Base-by-base conservation (phyloP, 2,888 invertebrate genomes). In the Ormyrus rosae region DNA sequence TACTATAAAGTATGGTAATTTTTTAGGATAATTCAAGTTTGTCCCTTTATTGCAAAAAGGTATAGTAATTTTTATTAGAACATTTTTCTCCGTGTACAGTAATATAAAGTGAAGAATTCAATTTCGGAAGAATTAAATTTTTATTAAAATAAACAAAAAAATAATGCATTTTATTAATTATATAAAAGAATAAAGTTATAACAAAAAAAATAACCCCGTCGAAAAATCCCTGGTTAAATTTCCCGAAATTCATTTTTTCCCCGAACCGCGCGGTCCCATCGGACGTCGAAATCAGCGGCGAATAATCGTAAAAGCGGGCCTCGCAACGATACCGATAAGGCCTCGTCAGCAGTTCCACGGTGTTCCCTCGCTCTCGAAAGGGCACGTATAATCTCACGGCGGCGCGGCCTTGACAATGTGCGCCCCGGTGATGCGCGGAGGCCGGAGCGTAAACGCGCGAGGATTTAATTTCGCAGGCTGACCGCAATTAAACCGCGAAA, bases 401-500 rank as follows among this genome's bases (percentile, higher is more conserved):
- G 58, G n/a, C 6, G 56, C 63, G 70, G 5, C 63, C 69, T 70
- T 77, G 77, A 64, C 60, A 70, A 63, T 69, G 56, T 48, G 45
- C 45, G 8, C 45, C n/a, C 6, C n/a, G 53, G 34, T 34, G 34
- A 34, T 34, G 9, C 19, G 67, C 11, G 67, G 9, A 75, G 50
- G 34, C 48, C 13, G 8, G 55, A 61, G 55, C 68, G 68, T 55
- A 73, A 61, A 68, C 45, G 72, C 45, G 72, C 71, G 55, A 69
- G 51, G 72, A 78, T 72, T 72, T 67, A 78, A 78, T 78, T 78
- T 72, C 53, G 64, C 72, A 48, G 64, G 53, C 60, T 63, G 73
- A 69, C 55, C 79, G 74, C 79, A 74, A 80, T 75, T 80, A 75
- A 80, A 71, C 63, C 74, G 78, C 73, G 64, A 70, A 80, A 80